Base-by-base conservation (phyloP, 2,797 vertebrate genomes). In the Platalea minor region DNA sequence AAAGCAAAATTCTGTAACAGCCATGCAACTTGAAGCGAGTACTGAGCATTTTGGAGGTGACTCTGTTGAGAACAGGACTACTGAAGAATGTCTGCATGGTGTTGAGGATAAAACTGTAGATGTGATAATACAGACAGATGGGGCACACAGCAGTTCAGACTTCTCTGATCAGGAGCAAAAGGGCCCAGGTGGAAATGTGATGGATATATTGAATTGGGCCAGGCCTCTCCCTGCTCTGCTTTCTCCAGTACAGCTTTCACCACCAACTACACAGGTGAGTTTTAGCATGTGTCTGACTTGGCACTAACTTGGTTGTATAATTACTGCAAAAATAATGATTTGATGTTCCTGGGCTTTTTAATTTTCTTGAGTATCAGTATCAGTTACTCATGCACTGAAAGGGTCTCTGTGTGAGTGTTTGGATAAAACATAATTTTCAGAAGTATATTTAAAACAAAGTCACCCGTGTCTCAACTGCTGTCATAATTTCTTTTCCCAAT, bases 211-310 rank as follows among this genome's bases (percentile, higher is more conserved):
- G 77, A 95, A 98, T 12, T 98, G 98, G 97, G 98, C 98, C 91
- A 98, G 93, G 65, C 98, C 98, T 37, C 96, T 99, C 17, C 98
- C 97, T 41, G 97, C 98, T 68, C 98, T 98, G 6, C 93, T 99
- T 82, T 99, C 99, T 61, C 99, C 99, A 4, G 73, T 99, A 83
- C 96, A 89, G 17, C 79, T 94, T 68, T 96, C 97, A 41, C 96
- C 98, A 73, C 41, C 78, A 13, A 31, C 93, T 18, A 88, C 86
- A 10, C 79, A 84, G 73, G 98, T 98, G 96, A 97, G 98, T 97
- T 91, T 50, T 61, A 69, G 41, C 45, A 48, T 79, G 25, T 18
- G 1, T 85, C 48, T 81, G 64, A 59, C 25, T 80, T 77, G 41
- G 18, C 46, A 70, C 29, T 76, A 84, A 50, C 6, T 82, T 79